Conservation (phyloP, 2,113 vertebrate species). For the Pachyramphus minor region DNA sequence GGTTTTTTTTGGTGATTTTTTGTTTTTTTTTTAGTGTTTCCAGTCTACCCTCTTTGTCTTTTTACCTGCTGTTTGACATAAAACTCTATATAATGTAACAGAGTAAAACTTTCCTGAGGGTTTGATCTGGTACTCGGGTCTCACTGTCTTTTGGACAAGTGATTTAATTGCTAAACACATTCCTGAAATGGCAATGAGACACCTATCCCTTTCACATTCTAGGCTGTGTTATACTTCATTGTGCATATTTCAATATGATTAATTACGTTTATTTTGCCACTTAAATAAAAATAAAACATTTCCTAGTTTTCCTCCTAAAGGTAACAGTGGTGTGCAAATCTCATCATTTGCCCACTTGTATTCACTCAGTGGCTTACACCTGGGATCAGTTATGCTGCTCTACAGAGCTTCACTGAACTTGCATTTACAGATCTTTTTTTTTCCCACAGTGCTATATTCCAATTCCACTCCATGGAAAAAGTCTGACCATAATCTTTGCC, state of each 20-base stretch:
- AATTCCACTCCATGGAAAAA: background rate
- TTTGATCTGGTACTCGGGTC: too few species aligned
- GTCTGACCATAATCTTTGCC: background rate
- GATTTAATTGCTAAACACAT: background rate
- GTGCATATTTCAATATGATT: background rate
- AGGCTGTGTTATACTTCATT: background rate
- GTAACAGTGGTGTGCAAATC: background rate
- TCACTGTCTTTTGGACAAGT: background rate
- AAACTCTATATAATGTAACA: background rate
- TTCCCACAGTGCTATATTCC: background rate
- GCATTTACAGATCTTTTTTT: background rate
- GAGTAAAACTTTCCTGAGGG: background rate
- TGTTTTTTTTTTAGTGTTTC: background rate
- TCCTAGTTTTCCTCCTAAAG: background rate
- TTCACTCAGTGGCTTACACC: background rate
- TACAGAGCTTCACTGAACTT: background rate
- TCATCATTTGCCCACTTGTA: background rate
- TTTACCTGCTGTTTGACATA: background rate
- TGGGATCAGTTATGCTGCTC: background rate
- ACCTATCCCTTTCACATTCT: background rate
- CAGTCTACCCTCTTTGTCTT: fast-evolving
- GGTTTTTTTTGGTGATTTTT: too few species aligned
- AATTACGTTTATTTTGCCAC: background rate
- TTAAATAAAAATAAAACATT: background rate
- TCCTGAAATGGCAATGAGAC: background rate